phyloP scores from a whole-genome alignment of 2,113 vertebrate species.

The Noturus placidus region DNA sequence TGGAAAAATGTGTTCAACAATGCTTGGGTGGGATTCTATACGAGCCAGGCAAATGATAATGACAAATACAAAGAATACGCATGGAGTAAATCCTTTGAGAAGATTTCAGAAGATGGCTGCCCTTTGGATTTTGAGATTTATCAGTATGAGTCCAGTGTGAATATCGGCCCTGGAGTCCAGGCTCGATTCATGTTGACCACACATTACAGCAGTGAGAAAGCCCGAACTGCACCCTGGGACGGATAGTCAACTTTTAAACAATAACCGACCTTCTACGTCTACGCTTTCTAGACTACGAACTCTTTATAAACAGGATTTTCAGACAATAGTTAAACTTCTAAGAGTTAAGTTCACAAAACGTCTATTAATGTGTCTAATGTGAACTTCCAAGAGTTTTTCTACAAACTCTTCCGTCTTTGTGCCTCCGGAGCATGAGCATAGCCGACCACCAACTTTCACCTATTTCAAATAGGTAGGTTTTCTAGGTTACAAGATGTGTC shows the following conservation, averaged over 20 bases:
- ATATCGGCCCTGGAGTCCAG: constrained; percentile 29
- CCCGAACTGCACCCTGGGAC: constrained; percentile 34
- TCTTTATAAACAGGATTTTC: neutral
- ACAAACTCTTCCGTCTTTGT: too few relatives aligned
- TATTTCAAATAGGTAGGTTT: neutral
- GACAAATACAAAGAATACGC: neutral
- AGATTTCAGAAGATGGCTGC: neutral
- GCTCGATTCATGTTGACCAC: constrained; percentile 12
- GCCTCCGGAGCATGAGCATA: too few relatives aligned
- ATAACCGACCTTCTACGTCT: neutral
- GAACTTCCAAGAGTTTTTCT: too few relatives aligned
- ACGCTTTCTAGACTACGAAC: neutral
- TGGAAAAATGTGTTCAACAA: constrained; percentile 5
- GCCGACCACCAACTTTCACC: too few relatives aligned
- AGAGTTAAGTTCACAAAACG: neutral
- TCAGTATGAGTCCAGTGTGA: neutral
- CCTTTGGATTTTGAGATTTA: constrained; percentile 22
- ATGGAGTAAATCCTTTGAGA: neutral
- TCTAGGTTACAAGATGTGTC: neutral
- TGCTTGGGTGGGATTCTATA: constrained; percentile 43
- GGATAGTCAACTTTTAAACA: neutral
- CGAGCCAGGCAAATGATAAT: neutral
- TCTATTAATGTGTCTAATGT: neutral
- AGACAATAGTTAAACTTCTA: neutral
- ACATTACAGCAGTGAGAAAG: neutral